A percentile compares a stretch with the other conserved stretches of the same genome.
phyloP scores from a whole-genome alignment of 2,113 vertebrate genomes.

The Telmatochromis bifrenatus region DNA sequence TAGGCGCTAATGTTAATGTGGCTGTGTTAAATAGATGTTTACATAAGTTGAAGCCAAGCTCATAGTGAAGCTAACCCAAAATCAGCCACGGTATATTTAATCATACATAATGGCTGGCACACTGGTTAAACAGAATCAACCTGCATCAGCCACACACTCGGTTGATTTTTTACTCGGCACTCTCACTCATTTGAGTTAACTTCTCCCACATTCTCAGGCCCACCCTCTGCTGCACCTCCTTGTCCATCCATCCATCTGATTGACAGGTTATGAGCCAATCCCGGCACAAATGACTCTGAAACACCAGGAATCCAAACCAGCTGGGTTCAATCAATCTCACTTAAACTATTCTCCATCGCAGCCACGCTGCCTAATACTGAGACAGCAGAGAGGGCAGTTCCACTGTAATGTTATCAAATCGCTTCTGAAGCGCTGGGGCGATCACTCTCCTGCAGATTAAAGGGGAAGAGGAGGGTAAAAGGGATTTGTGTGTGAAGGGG shows the following conservation, averaged over 20 bases:
- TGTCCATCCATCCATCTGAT: constrained; percentile 63
- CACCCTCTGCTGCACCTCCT: constrained; percentile 1
- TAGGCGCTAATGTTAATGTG: not conserved
- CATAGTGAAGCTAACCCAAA: not conserved
- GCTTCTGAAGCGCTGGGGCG: constrained; percentile 21
- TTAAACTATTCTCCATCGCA: constrained; percentile 59
- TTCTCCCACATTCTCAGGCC: not conserved
- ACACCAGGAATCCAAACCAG: constrained; percentile 57
- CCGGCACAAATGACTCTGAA: constrained; percentile 64
- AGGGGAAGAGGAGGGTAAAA: not conserved
- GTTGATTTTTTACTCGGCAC: not conserved
- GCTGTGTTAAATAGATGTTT: not conserved
- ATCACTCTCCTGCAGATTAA: constrained; percentile 37
- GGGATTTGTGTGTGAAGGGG: not conserved
- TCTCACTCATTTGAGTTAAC: not conserved
- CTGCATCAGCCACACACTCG: not conserved
- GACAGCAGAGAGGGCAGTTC: constrained; percentile 58
- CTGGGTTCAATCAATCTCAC: constrained; percentile 72
- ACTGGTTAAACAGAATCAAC: not conserved
- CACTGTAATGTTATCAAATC: constrained; percentile 62
- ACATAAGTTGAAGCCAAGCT: not conserved
- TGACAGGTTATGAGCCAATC: constrained; percentile 70
- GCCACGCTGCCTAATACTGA: constrained; percentile 40
- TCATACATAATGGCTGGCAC: not conserved
- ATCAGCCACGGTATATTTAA: not conserved